phyloP scores from a whole-genome alignment of 2,888 invertebrate species.

The Amblyjoppa fuscipennis region DNA sequence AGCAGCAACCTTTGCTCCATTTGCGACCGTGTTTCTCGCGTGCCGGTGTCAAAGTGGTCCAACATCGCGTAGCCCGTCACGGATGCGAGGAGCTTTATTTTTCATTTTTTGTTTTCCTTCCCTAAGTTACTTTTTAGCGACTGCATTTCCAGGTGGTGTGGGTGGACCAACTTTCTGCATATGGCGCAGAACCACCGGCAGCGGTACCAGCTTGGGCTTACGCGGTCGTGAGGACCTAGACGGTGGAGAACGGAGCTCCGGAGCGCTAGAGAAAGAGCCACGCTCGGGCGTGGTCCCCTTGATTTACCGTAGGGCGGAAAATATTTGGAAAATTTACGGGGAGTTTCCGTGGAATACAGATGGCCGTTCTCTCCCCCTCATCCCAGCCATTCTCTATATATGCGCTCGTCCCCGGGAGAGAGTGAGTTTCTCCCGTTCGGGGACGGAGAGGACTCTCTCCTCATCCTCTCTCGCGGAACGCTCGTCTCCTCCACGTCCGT shows the following conservation, averaged over 20 bases:
- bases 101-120: neutral
- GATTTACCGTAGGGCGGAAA: constrained; percentile 80
- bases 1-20: neutral
- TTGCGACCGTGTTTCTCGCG: neutral
- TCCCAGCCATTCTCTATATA: neutral
- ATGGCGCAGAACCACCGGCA: constrained; percentile 46
- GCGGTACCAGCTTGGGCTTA: constrained; percentile 50
- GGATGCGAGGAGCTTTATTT: neutral
- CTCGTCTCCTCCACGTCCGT: constrained; percentile 58
- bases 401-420: constrained; percentile 38
- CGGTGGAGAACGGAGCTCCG: constrained; percentile 33
- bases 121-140: constrained; percentile 56
- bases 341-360: constrained; percentile 71
- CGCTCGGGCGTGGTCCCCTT: constrained; percentile 71
- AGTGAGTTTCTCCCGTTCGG: constrained; percentile 15
- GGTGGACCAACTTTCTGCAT: constrained; percentile 61
- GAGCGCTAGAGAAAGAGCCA: constrained; percentile 56
- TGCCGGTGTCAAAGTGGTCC: neutral
- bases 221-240: constrained; percentile 33
- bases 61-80: neutral
- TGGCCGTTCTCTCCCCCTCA: constrained; percentile 57
- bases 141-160: constrained; percentile 16
- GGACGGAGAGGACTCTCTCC: neutral
- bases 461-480: constrained; percentile 46
- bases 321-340: constrained; percentile 83